Conservation (phyloP, 2,797 vertebrate species). For the Rhinophrynus dorsalis region DNA sequence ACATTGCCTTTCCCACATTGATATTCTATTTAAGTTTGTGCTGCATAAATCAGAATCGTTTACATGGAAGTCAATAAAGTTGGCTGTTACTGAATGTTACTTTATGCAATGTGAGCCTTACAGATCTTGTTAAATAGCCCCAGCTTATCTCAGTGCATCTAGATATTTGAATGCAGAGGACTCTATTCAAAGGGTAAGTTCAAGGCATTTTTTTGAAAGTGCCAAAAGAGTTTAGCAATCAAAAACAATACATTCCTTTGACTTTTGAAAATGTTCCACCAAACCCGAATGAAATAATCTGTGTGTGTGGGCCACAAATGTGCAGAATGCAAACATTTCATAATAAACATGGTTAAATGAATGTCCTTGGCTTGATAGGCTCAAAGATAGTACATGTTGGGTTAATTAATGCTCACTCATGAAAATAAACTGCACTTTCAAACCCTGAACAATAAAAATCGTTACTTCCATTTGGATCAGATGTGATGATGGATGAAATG, state of each 20-base stretch:
- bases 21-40: conserved; percentile 40
- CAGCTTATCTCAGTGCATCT: conserved; percentile 42
- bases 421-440: conserved; percentile 96
- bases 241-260: conserved; percentile 96
- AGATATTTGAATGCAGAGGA: conserved; percentile 54
- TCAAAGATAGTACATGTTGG: conserved; percentile 95
- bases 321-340: conserved; percentile 99
- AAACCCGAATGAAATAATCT: conserved; percentile 94
- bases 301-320: conserved; percentile 96
- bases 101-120: background rate
- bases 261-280: conserved; percentile 82
- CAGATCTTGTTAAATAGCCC: conserved; percentile 43
- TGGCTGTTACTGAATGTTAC: conserved; percentile 45
- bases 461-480: conserved; percentile 85
- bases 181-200: conserved; percentile 61
- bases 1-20: conserved; percentile 32
- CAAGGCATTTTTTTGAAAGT: conserved; percentile 44
- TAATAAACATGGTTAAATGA: conserved; percentile 99
- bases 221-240: conserved; percentile 87
- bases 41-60: conserved; percentile 34
- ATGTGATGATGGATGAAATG: conserved; percentile 78
- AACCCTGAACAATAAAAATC: conserved; percentile 92
- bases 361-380: conserved; percentile 91
- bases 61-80: conserved; percentile 54
- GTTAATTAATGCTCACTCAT: conserved; percentile 94